These are phyloP conservation scores for Oceanodroma leucorhoa DNA, from an alignment of 2,797 vertebrate species.

Conservation along the genomic window DNA sequence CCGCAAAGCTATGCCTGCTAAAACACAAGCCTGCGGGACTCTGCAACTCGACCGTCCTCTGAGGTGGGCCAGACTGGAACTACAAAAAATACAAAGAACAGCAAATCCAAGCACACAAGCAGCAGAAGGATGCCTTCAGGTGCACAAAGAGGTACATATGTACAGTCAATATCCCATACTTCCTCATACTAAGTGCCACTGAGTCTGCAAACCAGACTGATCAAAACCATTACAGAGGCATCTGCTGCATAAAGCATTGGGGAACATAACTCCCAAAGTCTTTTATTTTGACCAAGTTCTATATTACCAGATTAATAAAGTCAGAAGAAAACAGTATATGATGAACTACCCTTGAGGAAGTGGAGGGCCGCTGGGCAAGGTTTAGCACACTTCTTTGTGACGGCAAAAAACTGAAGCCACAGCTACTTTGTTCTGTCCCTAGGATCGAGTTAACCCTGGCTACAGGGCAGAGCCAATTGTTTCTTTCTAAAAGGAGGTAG, in stretches of 20 bases:
- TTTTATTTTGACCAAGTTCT: neutral
- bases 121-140: neutral
- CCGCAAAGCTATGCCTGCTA: neutral
- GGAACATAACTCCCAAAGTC: neutral
- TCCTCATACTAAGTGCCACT: neutral
- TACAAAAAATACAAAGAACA: neutral
- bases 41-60: rapidly evolving
- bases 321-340: neutral
- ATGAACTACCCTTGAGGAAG: neutral
- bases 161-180: neutral
- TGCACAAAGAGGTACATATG: neutral
- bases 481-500: neutral
- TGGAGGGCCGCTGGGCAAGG: neutral
- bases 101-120: neutral
- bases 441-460: neutral
- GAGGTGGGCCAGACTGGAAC: neutral
- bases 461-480: neutral
- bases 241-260: neutral
- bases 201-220: neutral
- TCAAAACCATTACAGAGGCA: neutral
- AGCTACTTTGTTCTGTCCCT: neutral
- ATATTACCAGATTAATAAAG: neutral
- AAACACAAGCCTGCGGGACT: neutral
- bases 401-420: neutral
- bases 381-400: neutral